Evolutionary conservation across 2,113 vertebrate genomes (phyloP).

Genomic region (Crotalus tigris): DNA sequence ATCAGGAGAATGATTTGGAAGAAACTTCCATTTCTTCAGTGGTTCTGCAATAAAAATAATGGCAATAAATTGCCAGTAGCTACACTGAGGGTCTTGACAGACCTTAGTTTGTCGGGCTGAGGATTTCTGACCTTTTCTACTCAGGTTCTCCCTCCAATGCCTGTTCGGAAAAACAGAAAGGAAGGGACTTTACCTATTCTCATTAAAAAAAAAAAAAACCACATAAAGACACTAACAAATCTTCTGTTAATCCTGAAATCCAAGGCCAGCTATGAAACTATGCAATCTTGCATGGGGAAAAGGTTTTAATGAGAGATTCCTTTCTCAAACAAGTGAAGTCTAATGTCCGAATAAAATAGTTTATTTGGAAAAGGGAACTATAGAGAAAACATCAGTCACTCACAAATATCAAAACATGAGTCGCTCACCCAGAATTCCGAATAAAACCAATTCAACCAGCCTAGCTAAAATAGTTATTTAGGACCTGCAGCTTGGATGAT

Average conservation of each 20-base stretch:
- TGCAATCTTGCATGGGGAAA: not conserved
- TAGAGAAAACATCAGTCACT: not conserved
- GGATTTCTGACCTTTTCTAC: not conserved
- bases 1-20: not conserved
- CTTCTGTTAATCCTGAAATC: not conserved
- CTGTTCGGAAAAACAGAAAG: not conserved
- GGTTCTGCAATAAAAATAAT: not conserved
- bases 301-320: not conserved
- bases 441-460: not conserved
- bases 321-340: not conserved
- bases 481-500: not conserved
- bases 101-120: not conserved
- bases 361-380: not conserved
- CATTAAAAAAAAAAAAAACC: not conserved
- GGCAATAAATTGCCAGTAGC: not conserved
- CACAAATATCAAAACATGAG: not conserved
- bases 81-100: not conserved
- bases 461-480: not conserved
- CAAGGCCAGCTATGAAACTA: not conserved
- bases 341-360: not conserved
- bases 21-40: not conserved
- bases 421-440: not conserved
- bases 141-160: not conserved
- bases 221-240: not conserved
- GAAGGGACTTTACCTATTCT: not conserved